phyloP scores from a whole-genome alignment of 2,888 invertebrate genomes.

The Poecilobothrus nobilitatus region DNA sequence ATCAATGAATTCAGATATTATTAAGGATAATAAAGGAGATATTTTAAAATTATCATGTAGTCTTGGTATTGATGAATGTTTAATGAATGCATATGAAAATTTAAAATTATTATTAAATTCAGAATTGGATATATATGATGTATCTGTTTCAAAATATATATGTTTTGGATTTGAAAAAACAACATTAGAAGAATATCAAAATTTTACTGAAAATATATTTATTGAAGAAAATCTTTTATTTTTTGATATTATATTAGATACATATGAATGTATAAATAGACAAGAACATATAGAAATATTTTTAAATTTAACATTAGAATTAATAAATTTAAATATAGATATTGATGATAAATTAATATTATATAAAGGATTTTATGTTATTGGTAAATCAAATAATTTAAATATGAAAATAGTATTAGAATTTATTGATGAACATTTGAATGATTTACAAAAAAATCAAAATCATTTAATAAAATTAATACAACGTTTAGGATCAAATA shows the following conservation, averaged over 20 bases:
- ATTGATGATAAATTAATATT: neutral
- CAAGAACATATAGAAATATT: neutral
- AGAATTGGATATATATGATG: neutral
- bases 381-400: neutral
- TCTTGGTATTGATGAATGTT: conserved; percentile 10
- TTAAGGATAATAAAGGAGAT: neutral
- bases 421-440: neutral
- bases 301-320: neutral
- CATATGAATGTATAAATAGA: neutral
- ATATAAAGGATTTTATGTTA: neutral
- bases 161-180: conserved; percentile 11
- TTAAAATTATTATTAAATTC: conserved; percentile 7
- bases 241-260: neutral
- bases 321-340: neutral
- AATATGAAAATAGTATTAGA: neutral
- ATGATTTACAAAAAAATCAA: neutral
- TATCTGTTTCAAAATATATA: neutral
- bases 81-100: conserved; percentile 8
- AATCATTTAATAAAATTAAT: neutral
- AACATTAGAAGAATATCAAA: neutral
- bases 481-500: neutral
- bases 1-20: neutral
- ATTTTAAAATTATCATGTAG: conserved; percentile 12
- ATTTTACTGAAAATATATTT: neutral
- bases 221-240: neutral